A percentile compares a stretch with the other conserved stretches of the same genome.
phyloP scores from a whole-genome alignment of 2,888 invertebrate species.

The Pyrrhia umbra region DNA sequence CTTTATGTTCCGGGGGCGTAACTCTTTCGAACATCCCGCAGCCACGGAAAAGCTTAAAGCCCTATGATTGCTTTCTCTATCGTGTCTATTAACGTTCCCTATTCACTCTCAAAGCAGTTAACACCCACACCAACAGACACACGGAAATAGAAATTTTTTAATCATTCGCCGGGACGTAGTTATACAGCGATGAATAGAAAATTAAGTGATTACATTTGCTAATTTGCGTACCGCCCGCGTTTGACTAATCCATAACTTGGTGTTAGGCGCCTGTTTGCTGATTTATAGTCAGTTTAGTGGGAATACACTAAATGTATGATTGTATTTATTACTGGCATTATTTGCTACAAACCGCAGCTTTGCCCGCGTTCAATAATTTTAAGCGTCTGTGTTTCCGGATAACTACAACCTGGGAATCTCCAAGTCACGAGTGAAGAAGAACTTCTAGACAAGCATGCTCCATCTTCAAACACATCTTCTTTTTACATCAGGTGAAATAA shows the following conservation, averaged over 20 bases:
- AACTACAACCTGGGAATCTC: too few relatives aligned
- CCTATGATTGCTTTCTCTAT: too few relatives aligned
- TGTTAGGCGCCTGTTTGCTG: conserved; percentile 32
- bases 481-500: too few relatives aligned
- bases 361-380: too few relatives aligned
- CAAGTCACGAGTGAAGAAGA: too few relatives aligned
- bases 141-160: conserved; percentile 44
- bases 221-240: conserved; percentile 42
- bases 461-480: too few relatives aligned
- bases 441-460: too few relatives aligned
- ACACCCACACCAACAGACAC: background rate
- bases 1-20: too few relatives aligned
- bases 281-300: conserved; percentile 29
- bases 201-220: conserved; percentile 62
- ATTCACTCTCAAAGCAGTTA: background rate
- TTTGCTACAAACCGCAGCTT: too few relatives aligned
- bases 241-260: conserved; percentile 54
- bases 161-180: conserved; percentile 50
- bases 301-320: conserved; percentile 11
- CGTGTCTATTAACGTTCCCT: background rate
- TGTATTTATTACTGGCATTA: background rate
- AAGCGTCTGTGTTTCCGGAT: too few relatives aligned
- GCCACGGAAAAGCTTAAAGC: too few relatives aligned
- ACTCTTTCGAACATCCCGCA: too few relatives aligned
- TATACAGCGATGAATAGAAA: conserved; percentile 54